Conservation (phyloP, 2,888 invertebrate species). For the Tetheella fluctuosa region DNA sequence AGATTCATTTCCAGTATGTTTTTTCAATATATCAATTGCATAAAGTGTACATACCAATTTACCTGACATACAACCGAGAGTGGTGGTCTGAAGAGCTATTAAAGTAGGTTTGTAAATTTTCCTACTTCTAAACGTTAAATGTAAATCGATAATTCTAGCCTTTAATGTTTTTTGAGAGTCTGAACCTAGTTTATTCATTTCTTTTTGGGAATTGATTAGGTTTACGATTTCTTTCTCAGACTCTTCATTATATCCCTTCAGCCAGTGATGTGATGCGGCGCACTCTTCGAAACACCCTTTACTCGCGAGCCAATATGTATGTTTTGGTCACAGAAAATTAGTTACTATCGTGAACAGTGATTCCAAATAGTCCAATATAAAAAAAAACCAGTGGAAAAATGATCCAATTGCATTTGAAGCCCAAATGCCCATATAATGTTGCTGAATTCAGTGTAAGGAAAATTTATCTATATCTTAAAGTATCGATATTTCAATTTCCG, state of each 20-base stretch:
- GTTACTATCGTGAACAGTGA: constrained; percentile 31
- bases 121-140: constrained; percentile 23
- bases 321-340: constrained; percentile 31
- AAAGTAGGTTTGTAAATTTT: constrained; percentile 49
- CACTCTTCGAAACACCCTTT: constrained; percentile 47
- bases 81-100: constrained; percentile 30
- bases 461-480: constrained; percentile 36
- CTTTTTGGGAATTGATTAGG: constrained; percentile 40
- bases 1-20: constrained; percentile 44
- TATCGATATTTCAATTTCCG: constrained; percentile 24
- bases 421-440: constrained; percentile 40
- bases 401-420: constrained; percentile 47
- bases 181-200: constrained; percentile 25
- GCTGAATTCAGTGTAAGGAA: constrained; percentile 44
- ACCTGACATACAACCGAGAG: constrained; percentile 38
- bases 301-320: too few species aligned
- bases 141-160: constrained; percentile 17
- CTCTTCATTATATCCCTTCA: constrained; percentile 44
- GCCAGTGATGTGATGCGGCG: constrained; percentile 40
- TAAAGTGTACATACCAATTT: constrained; percentile 52
- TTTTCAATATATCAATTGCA: constrained; percentile 53
- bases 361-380: constrained; percentile 38
- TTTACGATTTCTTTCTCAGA: constrained; percentile 46
- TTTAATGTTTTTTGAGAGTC: constrained; percentile 9
- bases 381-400: constrained; percentile 42